Evolutionary conservation across 2,888 invertebrate genomes (phyloP), one percentile per base, ranked within the genome.

Genomic region (Toxonevra muliebris): DNA sequence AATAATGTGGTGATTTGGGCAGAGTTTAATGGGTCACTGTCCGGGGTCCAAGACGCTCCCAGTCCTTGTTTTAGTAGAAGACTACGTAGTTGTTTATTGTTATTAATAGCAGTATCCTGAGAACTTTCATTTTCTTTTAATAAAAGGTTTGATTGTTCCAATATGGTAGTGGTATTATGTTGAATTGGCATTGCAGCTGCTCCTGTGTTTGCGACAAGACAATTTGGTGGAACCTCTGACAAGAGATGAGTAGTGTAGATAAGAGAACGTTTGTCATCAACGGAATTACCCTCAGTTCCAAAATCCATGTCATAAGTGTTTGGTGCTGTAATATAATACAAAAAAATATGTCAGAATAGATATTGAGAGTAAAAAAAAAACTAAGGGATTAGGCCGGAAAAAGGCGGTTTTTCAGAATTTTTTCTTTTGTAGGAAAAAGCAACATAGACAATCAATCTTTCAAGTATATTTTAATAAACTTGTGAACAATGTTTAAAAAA

Each of bases 51-150:
- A 30, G 66, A 15, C 30, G 66, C 20, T 12, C 53, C 55, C 15
- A 61, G 17, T 19, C 60, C 45, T 48, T 66, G 66, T 17, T 93
- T 87, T 81, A 94, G 94, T 65, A 95, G 86, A 71, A 95, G 85
- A 81, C 95, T 94, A 41, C 95, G 86, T 55, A 95, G 86, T 79
- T 96, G 95, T 5, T 92, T 87, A 78, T 92, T 92, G 79, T 91
- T 87, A 76, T 89, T 89, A 20, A 62, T 8, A 48, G 12, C 15
- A 30, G 30, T 7, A 30, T 30, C 30, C 30, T 30, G 2, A 4
- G 2, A 2, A 30, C 7, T 30, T 7, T 68, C 50, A 48, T 55
- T 19, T 19, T 60, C 43, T 48, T 60, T 43, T 19, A 48, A 13
- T 20, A 60, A 19, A 9, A 20, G 11, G 45, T 60, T 48, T 19